Conservation (phyloP, 2,888 invertebrate species). For the Lingula anatina region DNA sequence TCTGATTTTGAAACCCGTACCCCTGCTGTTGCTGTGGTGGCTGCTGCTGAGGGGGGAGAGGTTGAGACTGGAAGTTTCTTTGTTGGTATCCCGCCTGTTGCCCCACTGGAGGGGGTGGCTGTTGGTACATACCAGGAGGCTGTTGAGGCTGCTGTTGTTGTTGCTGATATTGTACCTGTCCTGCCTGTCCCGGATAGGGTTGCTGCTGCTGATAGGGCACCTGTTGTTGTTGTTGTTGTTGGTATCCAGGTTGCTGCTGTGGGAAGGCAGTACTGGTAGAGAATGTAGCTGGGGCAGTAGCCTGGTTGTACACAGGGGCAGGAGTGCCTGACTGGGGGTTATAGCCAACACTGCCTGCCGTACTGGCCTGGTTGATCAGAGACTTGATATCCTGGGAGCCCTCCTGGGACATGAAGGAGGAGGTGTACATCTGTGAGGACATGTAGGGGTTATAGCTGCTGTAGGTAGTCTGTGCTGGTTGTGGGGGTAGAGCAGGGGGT, state of each 20-base stretch:
- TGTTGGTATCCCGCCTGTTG: background rate
- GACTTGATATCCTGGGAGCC: constrained; percentile 44
- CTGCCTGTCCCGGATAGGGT: background rate
- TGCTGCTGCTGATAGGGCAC: background rate
- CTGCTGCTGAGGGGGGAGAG: background rate
- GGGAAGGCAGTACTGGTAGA: constrained; percentile 9
- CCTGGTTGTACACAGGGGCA: constrained; percentile 19
- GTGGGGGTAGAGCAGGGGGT: no score
- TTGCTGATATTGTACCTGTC: background rate
- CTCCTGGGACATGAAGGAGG: constrained; percentile 47
- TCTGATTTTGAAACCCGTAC: background rate
- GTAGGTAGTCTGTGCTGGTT: constrained; percentile 1
- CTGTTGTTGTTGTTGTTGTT: background rate
- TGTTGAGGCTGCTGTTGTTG: background rate
- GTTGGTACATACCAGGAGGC: background rate
- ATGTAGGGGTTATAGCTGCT: constrained; percentile 40
- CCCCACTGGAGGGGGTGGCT: background rate
- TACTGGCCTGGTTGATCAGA: constrained; percentile 29
- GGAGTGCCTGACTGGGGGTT: constrained; percentile 8
- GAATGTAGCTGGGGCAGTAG: constrained; percentile 12
- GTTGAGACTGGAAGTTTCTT: background rate
- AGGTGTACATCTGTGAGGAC: constrained; percentile 36
- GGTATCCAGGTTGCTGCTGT: constrained; percentile 6
- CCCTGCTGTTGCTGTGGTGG: background rate
- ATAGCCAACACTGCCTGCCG: constrained; percentile 10